These are phyloP conservation scores for Sisyra terminalis DNA, from an alignment of 2,888 invertebrate genomes.

Conservation along the genomic window DNA sequence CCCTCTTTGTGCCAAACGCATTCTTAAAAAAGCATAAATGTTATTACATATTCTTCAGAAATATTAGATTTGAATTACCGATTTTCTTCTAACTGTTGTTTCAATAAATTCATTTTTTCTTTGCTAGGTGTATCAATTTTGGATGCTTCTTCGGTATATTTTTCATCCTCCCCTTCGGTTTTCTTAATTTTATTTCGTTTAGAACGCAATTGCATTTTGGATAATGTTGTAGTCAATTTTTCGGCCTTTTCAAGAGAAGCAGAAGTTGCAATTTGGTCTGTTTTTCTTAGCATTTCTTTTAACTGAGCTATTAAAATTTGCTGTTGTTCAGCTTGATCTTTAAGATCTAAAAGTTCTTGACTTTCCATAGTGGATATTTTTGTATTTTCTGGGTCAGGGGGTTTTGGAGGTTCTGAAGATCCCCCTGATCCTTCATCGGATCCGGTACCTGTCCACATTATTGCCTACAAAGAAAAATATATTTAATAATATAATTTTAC, in stretches of 20 bases:
- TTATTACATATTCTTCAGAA: too few species aligned
- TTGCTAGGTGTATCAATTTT: slow-evolving; percentile 26
- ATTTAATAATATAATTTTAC: neutral
- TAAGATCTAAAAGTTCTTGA: slow-evolving; percentile 21
- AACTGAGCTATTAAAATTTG: slow-evolving; percentile 25
- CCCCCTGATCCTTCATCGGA: slow-evolving; percentile 20
- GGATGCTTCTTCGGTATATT: slow-evolving; percentile 10
- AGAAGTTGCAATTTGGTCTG: slow-evolving; percentile 20
- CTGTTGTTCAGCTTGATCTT: slow-evolving; percentile 26
- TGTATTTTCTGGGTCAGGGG: slow-evolving; percentile 11
- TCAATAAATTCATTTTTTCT: slow-evolving; percentile 32
- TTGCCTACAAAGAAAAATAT: slow-evolving; percentile 7
- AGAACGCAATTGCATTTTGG: slow-evolving; percentile 23
- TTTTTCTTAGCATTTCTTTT: slow-evolving; percentile 27
- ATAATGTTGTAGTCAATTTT: slow-evolving; percentile 26
- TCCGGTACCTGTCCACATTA: slow-evolving; percentile 23
- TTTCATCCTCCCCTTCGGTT: slow-evolving; percentile 12
- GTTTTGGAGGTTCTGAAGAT: slow-evolving; percentile 19
- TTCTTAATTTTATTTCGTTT: slow-evolving; percentile 19
- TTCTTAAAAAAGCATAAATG: slow-evolving; percentile 17
- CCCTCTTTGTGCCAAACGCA: slow-evolving; percentile 32
- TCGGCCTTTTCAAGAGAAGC: slow-evolving; percentile 27
- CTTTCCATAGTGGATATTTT: slow-evolving; percentile 12
- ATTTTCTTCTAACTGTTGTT: slow-evolving; percentile 36
- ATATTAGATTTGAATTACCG: slow-evolving; percentile 19